Percentiles rank a stretch among this genome's conserved stretches.
Conservation (phyloP, 2,888 invertebrate genomes). For the Periphyllus acericola region DNA sequence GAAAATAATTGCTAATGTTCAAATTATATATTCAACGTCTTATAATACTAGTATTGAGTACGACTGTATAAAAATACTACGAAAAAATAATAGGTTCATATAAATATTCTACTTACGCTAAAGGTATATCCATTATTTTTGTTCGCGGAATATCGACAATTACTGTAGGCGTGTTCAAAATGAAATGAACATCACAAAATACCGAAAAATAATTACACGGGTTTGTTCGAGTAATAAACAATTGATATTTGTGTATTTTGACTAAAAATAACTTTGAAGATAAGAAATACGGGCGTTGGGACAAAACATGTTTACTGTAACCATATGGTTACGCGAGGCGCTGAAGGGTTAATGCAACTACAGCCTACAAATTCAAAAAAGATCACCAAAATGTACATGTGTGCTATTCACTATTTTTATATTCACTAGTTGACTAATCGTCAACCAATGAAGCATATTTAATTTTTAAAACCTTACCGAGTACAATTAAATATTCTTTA, state of each 20-base stretch:
- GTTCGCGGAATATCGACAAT: constrained; percentile 1
- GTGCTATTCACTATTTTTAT: too few relatives aligned
- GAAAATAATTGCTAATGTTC: constrained; percentile 6
- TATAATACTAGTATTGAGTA: constrained; percentile 7
- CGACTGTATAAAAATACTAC: constrained; percentile 8
- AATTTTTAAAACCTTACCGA: too few relatives aligned
- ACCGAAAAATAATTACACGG: constrained; percentile 12
- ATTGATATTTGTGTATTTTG: constrained; percentile 9
- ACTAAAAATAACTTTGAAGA: constrained; percentile 29
- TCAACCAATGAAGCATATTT: too few relatives aligned
- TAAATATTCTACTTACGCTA: constrained; percentile 5
- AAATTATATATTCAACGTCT: constrained; percentile 9
- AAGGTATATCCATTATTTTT: constrained; percentile 8
- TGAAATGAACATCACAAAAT: neutral
- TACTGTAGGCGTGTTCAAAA: neutral
- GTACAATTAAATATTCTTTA: too few relatives aligned
- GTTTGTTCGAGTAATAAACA: constrained; percentile 34
- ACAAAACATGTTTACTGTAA: constrained; percentile 30
- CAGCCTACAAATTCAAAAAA: too few relatives aligned
- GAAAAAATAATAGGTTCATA: constrained; percentile 1
- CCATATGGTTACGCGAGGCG: constrained; percentile 25
- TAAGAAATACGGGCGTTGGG: constrained; percentile 5
- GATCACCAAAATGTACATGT: too few relatives aligned
- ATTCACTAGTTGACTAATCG: too few relatives aligned
- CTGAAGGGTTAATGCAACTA: constrained; percentile 13